Evolutionary conservation across 2,888 invertebrate species (phyloP).

Genomic region (Tenodera sinensis): DNA sequence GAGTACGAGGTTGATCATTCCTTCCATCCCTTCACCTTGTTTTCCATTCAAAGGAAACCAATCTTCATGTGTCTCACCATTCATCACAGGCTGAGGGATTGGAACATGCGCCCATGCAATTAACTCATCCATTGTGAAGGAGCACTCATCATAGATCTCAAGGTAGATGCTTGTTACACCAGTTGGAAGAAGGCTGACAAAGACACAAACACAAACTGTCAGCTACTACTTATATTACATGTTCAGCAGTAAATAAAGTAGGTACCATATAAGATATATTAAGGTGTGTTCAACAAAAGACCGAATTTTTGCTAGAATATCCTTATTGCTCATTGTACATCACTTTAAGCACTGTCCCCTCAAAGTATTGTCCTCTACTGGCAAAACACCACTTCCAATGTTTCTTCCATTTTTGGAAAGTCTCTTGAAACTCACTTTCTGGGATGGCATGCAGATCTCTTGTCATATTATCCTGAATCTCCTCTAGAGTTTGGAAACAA

Average conservation of each 20-base stretch:
- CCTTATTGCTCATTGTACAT: too few species aligned
- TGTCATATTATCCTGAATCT: too few species aligned
- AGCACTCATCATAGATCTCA: constrained; percentile 96
- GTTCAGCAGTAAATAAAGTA: too few species aligned
- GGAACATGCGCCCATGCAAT: constrained; percentile 91
- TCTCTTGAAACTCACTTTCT: too few species aligned
- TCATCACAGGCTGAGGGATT: constrained; percentile 78
- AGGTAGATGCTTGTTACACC: constrained; percentile 86
- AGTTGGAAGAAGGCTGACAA: constrained; percentile 71
- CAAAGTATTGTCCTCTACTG: too few species aligned
- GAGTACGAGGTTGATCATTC: constrained; percentile 86
- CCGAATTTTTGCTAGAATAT: too few species aligned
- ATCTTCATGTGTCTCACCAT: constrained; percentile 89
- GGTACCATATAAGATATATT: neutral
- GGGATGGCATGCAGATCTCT: too few species aligned
- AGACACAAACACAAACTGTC: constrained; percentile 16
- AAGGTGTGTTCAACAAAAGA: neutral
- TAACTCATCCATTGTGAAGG: constrained; percentile 93
- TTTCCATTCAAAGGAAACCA: constrained; percentile 93
- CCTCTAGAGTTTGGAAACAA: too few species aligned
- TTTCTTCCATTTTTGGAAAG: too few species aligned
- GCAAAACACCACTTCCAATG: too few species aligned
- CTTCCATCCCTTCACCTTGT: constrained; percentile 92
- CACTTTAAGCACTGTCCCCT: too few species aligned
- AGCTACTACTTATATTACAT: neutral